phyloP scores from a whole-genome alignment of 2,888 invertebrate genomes.

The Sympetrum striolatum region DNA sequence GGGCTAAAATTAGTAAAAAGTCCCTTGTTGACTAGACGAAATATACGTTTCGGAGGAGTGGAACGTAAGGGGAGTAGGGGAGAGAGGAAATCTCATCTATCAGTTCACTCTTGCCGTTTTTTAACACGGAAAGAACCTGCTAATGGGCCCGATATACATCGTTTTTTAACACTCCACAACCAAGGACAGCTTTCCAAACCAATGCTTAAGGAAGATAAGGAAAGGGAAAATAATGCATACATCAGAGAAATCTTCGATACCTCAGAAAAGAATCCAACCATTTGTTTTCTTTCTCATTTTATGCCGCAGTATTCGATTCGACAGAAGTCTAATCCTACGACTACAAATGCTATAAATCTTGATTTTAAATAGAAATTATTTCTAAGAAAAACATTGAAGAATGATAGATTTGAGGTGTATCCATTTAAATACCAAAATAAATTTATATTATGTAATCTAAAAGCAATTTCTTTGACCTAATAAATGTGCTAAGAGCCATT shows the following conservation, averaged over 20 bases:
- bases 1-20: slow-evolving; percentile 28
- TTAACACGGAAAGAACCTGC: slow-evolving; percentile 39
- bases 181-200: slow-evolving; percentile 9
- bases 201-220: slow-evolving; percentile 19
- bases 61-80: not conserved
- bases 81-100: slow-evolving; percentile 33
- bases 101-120: slow-evolving; percentile 19
- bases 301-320: not conserved
- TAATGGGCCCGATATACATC: slow-evolving; percentile 23
- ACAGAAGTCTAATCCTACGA: no score
- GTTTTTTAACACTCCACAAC: slow-evolving; percentile 29
- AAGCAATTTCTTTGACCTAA: no score
- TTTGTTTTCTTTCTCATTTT: not conserved
- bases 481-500: no score
- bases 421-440: no score
- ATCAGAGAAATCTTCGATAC: not conserved
- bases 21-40: slow-evolving; percentile 40
- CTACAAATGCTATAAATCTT: no score
- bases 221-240: slow-evolving; percentile 19
- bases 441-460: no score
- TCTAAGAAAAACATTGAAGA: no score
- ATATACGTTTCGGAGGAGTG: slow-evolving; percentile 2
- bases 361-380: no score
- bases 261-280: not conserved
- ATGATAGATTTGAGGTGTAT: no score